Percentiles rank a stretch among this genome's conserved stretches.
These are phyloP conservation scores for Drosophila erecta DNA, from an alignment of 1,140 invertebrate genomes.

Conservation along the genomic window DNA sequence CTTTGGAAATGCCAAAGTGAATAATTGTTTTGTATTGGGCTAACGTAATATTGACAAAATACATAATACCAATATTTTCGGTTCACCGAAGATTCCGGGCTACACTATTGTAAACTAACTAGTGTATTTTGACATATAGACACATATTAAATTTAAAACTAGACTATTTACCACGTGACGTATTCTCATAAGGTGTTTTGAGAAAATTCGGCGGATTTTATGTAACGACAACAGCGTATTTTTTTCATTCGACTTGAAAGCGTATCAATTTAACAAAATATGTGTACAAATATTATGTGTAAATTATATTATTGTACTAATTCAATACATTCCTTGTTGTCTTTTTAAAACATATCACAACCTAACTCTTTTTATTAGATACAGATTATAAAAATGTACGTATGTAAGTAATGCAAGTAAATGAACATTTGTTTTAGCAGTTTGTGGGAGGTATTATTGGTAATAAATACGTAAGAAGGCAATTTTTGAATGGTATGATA, in stretches of 20 bases:
- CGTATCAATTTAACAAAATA: conserved; percentile 30
- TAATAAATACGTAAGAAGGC: neutral
- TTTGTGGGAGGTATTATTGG: neutral
- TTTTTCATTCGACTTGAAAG: conserved; percentile 39
- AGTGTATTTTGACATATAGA: conserved; percentile 34
- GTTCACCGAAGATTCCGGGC: conserved; percentile 2
- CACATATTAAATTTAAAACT: conserved; percentile 27
- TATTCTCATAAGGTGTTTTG: conserved; percentile 16
- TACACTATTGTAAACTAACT: conserved; percentile 20
- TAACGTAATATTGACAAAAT: conserved; percentile 11
- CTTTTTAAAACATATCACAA: conserved; percentile 38
- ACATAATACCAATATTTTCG: neutral
- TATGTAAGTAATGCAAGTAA: conserved; percentile 26
- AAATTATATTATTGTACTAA: conserved; percentile 56
- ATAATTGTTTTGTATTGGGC: conserved; percentile 24
- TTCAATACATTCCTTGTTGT: conserved; percentile 63
- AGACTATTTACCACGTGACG: conserved; percentile 18
- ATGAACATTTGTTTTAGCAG: conserved; percentile 1
- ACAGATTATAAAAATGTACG: conserved; percentile 27
- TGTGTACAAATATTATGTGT: conserved; percentile 48
- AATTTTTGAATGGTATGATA: neutral
- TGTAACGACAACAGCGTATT: conserved; percentile 13
- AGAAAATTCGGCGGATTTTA: conserved; percentile 10
- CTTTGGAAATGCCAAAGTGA: conserved; percentile 17
- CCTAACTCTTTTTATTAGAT: conserved; percentile 37